These are phyloP conservation scores for Lepidocyrtoides sp. DNA, from an alignment of 2,888 invertebrate species.

Conservation along the genomic window DNA sequence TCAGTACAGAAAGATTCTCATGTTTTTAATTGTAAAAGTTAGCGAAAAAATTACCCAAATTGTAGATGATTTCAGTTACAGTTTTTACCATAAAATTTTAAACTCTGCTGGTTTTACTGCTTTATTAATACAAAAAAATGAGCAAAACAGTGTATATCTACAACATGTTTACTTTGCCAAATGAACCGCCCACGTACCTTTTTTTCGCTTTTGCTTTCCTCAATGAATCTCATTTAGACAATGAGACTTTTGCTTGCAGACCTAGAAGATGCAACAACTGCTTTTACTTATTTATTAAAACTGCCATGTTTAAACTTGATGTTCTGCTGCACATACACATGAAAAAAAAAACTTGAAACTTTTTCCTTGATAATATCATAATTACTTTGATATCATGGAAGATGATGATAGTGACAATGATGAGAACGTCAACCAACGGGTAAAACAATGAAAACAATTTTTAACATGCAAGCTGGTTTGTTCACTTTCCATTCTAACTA, in stretches of 20 bases:
- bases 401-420: conserved; percentile 8
- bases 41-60: no score
- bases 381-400: neutral
- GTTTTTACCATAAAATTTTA: no score
- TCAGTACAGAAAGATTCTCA: no score
- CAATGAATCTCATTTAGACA: neutral
- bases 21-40: no score
- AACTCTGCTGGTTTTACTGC: no score
- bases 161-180: neutral
- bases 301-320: neutral
- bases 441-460: neutral
- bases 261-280: neutral
- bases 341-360: neutral
- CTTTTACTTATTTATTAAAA: neutral
- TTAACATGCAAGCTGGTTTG: neutral
- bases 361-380: neutral
- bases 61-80: no score
- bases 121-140: no score
- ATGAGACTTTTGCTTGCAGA: neutral
- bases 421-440: neutral
- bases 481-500: neutral
- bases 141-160: no score
- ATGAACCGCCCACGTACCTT: neutral
- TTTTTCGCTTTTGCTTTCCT: neutral
- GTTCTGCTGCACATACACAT: no score